Evolutionary conservation across 2,113 vertebrate genomes (phyloP).

Genomic region (Corythaeola cristata): DNA sequence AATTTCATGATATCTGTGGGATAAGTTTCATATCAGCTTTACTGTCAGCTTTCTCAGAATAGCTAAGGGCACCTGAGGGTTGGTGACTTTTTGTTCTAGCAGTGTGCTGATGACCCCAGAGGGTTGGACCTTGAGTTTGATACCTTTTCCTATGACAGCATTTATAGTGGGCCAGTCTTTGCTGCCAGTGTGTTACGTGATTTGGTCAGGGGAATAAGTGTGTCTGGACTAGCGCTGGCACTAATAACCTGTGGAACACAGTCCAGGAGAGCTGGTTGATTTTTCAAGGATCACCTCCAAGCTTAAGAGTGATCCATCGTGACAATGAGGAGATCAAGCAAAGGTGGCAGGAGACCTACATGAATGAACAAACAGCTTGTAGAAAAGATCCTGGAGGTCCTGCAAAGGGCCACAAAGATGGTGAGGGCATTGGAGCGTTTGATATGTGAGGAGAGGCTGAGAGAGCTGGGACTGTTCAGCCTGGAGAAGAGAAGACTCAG

Average conservation of each 20-base stretch:
- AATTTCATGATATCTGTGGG: not conserved
- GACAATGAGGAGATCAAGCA: not conserved
- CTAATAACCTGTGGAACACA: not conserved
- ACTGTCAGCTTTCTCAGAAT: not conserved
- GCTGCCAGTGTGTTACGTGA: not conserved
- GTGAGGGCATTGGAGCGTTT: not conserved
- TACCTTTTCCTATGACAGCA: not conserved
- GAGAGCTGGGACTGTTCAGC: not conserved
- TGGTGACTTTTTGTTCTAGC: not conserved
- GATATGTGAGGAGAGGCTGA: not conserved
- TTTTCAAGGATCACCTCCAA: not conserved
- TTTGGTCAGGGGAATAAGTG: not conserved
- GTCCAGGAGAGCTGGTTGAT: not conserved
- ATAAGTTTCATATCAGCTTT: not conserved
- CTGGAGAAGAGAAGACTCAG: not conserved
- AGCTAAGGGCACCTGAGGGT: not conserved
- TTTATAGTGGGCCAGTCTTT: not conserved
- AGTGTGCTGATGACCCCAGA: not conserved
- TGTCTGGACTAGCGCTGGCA: not conserved
- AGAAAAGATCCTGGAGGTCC: not conserved
- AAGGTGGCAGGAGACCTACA: not conserved
- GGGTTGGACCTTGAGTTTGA: not conserved
- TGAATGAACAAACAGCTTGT: not conserved
- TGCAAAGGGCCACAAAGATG: not conserved
- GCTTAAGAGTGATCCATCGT: not conserved